A percentile compares a stretch with the other conserved stretches of the same genome.
Evolutionary conservation across 2,113 vertebrate genomes (phyloP).

Genomic region (Eurystomus gularis): DNA sequence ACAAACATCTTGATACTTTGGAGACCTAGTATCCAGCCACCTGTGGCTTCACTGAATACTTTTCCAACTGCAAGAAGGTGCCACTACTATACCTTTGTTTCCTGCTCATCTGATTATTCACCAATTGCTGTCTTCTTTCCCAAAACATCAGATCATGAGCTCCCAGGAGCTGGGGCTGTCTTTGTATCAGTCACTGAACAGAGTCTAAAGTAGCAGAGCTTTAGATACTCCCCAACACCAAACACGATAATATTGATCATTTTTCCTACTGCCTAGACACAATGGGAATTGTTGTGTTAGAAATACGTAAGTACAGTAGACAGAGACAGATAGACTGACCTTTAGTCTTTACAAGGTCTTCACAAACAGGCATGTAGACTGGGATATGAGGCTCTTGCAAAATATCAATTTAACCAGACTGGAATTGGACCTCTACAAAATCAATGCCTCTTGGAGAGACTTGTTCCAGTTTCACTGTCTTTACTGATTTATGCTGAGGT

Average conservation of each 20-base stretch:
- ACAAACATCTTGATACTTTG: not conserved
- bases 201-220: not conserved
- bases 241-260: not conserved
- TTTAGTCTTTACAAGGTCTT: slow-evolving; percentile 7
- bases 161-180: not conserved
- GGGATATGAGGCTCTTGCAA: not conserved
- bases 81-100: not conserved
- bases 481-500: not conserved
- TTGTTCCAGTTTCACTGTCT: not conserved
- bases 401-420: not conserved
- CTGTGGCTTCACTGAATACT: not conserved
- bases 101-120: not conserved
- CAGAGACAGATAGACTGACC: not conserved
- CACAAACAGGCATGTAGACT: not conserved
- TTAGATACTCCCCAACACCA: not conserved
- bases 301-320: not conserved
- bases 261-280: not conserved
- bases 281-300: not conserved
- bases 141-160: not conserved
- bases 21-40: not conserved
- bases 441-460: not conserved
- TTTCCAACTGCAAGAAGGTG: not conserved
- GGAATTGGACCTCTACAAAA: not conserved
- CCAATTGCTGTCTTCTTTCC: not conserved
- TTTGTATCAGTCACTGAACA: not conserved